phyloP scores from a whole-genome alignment of 2,797 vertebrate genomes.

The Sebastes ruberrimus region DNA sequence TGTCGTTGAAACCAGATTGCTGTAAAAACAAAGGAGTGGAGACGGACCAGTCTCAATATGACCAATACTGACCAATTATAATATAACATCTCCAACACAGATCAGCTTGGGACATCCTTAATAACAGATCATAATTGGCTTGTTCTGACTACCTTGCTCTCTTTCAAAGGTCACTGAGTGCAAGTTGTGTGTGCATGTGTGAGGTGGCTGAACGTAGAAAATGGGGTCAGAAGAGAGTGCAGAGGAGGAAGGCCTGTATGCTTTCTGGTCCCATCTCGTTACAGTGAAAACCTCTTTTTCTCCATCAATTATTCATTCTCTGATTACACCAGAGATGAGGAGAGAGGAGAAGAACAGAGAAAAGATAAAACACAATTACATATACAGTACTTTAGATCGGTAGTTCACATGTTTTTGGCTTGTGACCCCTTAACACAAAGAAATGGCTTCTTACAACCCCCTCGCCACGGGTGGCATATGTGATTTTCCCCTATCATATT shows the following conservation, averaged over 20 bases:
- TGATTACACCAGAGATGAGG: constrained; percentile 42
- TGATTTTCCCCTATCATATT: not conserved
- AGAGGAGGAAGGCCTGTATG: constrained; percentile 8
- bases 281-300: constrained; percentile 63
- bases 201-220: constrained; percentile 30
- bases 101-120: not conserved
- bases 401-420: not conserved
- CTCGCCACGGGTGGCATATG: not conserved
- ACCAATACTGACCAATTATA: not conserved
- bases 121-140: not conserved
- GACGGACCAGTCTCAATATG: not conserved
- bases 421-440: not conserved
- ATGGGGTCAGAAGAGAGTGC: constrained; percentile 33
- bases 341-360: not conserved
- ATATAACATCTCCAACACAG: not conserved
- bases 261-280: constrained; percentile 40
- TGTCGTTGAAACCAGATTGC: not conserved
- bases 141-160: constrained; percentile 8
- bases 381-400: not conserved
- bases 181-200: constrained; percentile 9
- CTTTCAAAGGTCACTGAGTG: constrained; percentile 42
- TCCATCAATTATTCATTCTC: constrained; percentile 69
- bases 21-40: not conserved
- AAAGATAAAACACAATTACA: constrained; percentile 15
- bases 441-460: not conserved